These are phyloP conservation scores for Lasioglossum pauxillum DNA, from an alignment of 2,888 invertebrate genomes.

Conservation along the genomic window DNA sequence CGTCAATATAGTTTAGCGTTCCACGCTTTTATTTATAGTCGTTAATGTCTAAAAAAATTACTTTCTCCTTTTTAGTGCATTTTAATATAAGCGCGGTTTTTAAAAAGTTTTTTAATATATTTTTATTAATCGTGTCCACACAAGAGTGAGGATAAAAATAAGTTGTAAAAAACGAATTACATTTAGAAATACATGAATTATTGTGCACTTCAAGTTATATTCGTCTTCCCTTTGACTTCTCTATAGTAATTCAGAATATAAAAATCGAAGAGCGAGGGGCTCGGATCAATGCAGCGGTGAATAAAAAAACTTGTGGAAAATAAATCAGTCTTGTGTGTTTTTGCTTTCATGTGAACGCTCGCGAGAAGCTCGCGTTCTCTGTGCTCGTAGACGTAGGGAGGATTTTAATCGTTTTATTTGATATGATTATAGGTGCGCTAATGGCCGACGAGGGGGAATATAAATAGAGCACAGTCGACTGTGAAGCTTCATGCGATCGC, in stretches of 20 bases:
- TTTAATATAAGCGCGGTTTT: too few species aligned
- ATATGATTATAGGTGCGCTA: not conserved
- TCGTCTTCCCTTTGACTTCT: not conserved
- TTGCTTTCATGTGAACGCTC: not conserved
- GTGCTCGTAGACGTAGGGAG: conserved; percentile 8
- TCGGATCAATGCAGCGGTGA: not conserved
- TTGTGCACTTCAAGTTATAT: not conserved
- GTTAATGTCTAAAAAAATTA: too few species aligned
- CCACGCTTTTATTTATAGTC: too few species aligned
- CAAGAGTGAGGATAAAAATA: too few species aligned
- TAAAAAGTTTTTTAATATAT: too few species aligned
- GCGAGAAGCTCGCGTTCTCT: not conserved
- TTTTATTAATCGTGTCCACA: too few species aligned
- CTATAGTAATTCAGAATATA: not conserved
- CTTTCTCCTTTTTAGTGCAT: too few species aligned
- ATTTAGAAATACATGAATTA: not conserved
- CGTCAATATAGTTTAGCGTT: too few species aligned
- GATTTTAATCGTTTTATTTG: not conserved
- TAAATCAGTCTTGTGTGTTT: conserved; percentile 22
- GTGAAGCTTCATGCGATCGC: not conserved
- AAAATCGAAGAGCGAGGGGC: conserved; percentile 2
- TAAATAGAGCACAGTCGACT: conserved; percentile 23
- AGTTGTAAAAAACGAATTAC: too few species aligned
- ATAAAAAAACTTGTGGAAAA: not conserved
- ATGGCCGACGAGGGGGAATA: conserved; percentile 5